A percentile compares a stretch with the other conserved stretches of the same genome.
These are phyloP conservation scores for Drosophila auraria DNA, from an alignment of 1,140 invertebrate genomes.

Conservation along the genomic window DNA sequence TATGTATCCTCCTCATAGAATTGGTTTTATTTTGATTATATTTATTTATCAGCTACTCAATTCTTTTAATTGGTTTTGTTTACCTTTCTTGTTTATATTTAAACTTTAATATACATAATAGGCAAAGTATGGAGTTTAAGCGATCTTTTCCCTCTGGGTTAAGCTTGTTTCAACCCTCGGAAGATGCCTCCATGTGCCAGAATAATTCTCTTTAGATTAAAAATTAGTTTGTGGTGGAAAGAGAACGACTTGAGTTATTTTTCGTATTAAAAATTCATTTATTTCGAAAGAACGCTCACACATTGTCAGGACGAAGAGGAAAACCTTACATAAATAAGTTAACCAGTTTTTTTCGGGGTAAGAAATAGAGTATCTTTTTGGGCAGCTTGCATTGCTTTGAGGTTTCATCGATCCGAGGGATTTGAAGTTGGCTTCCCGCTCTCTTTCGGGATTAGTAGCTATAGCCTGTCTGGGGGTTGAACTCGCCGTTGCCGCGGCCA, in stretches of 20 bases:
- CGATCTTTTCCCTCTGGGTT: too few species aligned
- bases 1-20: too few species aligned
- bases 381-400: conserved; percentile 69
- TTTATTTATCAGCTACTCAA: too few species aligned
- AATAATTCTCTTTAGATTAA: too few species aligned
- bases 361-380: conserved; percentile 54
- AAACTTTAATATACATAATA: too few species aligned
- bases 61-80: too few species aligned
- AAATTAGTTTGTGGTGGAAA: too few species aligned
- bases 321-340: conserved; percentile 52
- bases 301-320: conserved; percentile 6
- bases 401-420: conserved; percentile 49
- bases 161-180: too few species aligned
- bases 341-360: conserved; percentile 15
- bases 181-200: too few species aligned
- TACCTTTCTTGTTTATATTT: too few species aligned
- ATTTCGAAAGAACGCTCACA: conserved; percentile 40
- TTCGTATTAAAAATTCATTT: conserved; percentile 31
- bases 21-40: too few species aligned
- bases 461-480: conserved; percentile 82
- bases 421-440: conserved; percentile 6
- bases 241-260: not conserved
- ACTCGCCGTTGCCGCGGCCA: conserved; percentile 77
- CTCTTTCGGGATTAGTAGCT: conserved; percentile 63
- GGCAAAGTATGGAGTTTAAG: too few species aligned